A percentile compares a stretch with the other conserved stretches of the same genome.
phyloP scores from a whole-genome alignment of 2,797 vertebrate genomes.

The Vultur gryphus region DNA sequence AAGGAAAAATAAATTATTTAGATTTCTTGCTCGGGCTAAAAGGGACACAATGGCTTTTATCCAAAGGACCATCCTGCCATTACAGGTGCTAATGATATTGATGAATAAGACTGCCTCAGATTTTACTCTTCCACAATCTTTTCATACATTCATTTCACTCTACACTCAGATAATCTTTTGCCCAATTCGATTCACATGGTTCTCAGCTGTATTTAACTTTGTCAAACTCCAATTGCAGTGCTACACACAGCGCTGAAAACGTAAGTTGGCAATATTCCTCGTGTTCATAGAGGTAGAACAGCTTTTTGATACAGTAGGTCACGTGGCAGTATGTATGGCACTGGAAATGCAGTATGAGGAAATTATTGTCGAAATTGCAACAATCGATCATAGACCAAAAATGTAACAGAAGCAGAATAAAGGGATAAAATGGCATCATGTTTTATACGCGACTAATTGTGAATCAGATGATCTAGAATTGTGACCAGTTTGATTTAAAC shows the following conservation, averaged over 20 bases:
- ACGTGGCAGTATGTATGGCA: rapidly evolving
- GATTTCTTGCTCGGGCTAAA: neutral
- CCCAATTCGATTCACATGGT: neutral
- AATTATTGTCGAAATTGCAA: neutral
- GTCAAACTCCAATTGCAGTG: neutral
- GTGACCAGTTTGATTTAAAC: neutral
- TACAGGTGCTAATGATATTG: neutral
- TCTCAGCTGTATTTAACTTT: neutral
- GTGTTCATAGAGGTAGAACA: rapidly evolving
- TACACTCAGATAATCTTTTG: neutral
- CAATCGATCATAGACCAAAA: neutral
- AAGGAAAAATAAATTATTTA: neutral
- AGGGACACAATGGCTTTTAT: neutral
- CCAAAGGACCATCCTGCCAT: neutral
- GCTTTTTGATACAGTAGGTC: neutral
- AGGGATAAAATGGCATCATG: neutral
- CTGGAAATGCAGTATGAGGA: neutral
- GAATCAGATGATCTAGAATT: neutral
- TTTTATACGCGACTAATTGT: neutral
- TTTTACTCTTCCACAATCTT: neutral
- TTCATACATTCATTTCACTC: neutral
- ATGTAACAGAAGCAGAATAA: neutral
- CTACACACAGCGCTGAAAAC: neutral
- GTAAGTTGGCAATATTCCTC: neutral
- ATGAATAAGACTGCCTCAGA: neutral